phyloP scores from a whole-genome alignment of 2,888 invertebrate species.

The Nomada goodeniana region DNA sequence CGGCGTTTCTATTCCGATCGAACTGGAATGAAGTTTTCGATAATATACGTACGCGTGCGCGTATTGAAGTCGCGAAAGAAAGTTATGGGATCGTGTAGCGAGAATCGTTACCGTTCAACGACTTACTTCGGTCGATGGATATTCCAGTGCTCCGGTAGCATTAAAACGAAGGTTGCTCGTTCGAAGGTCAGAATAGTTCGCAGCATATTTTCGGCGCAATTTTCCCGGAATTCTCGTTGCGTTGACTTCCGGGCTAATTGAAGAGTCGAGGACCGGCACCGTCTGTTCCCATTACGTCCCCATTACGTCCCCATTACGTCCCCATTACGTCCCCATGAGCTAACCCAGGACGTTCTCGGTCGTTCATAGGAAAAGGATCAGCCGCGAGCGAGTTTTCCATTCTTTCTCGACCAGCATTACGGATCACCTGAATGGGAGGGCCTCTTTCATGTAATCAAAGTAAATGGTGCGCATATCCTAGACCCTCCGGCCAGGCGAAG shows the following conservation, averaged over 20 bases:
- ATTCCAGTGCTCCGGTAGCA: too few species aligned
- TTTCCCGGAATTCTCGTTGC: conserved; percentile 11
- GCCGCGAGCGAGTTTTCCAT: conserved; percentile 52
- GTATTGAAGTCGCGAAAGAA: too few species aligned
- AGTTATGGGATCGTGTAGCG: too few species aligned
- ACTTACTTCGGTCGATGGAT: too few species aligned
- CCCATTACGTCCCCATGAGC: conserved; percentile 67
- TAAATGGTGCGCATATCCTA: conserved; percentile 81
- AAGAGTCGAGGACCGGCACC: conserved; percentile 51
- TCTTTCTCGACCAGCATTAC: conserved; percentile 38
- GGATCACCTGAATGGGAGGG: conserved; percentile 53
- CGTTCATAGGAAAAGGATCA: conserved; percentile 35
- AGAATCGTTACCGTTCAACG: too few species aligned
- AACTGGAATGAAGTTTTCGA: too few species aligned
- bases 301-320: conserved; percentile 70
- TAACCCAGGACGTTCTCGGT: conserved; percentile 56
- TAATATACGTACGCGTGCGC: too few species aligned
- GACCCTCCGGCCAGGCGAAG: conserved; percentile 38
- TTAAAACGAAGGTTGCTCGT: too few species aligned
- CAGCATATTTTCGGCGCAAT: too few species aligned
- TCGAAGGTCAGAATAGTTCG: too few species aligned
- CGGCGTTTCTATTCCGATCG: background rate
- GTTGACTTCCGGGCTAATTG: conserved; percentile 59
- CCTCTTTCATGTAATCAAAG: conserved; percentile 71
- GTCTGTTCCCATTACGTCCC: conserved; percentile 71